Base-by-base conservation (phyloP, 2,113 vertebrate genomes). In the Dunckerocampus dactyliophorus region DNA sequence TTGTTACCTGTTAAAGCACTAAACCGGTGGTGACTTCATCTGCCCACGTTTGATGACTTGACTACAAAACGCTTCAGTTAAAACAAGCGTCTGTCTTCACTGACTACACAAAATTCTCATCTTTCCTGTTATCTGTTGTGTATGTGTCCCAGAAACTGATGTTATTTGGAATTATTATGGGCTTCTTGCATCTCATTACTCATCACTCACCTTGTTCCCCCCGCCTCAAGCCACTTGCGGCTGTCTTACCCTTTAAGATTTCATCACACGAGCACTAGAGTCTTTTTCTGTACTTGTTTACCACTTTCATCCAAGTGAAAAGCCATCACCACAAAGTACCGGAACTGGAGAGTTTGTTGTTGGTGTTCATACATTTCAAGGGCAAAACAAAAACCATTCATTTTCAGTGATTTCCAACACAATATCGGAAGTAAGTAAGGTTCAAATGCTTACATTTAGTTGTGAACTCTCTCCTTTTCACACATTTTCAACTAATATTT, bases 91-190 rank as follows among this genome's bases (percentile, higher is more conserved):
- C 34, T 20, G 59, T 4, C 49, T 62, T 28, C 24, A 2, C 5
- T 28, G 24, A 5, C n/a, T 34, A 34, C 31, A 34, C 7, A 34
- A 34, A 34, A 34, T 34, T 34, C 62, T 59, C 28, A 42, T 15
- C 11, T 20, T 45, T 53, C 62, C 24, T 73, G 15, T 14, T 66
- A 47, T 0, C 17, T 69, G 62, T 17, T 68, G 53, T 55, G 49
- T 46, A 34, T 63, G 43, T 75, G 62, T 71, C 51, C 72, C 62
- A 31, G 59, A 81, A 72, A 59, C 14, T 45, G 15, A 68, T 57
- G 53, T 67, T 77, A 55, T 73, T 78, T 70, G 46, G 59, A 69
- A 71, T 80, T 59, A 72, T 62, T 50, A 16, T 55, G 19, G 17
- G 17, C 28, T 12, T 69, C 59, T 31, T 49, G 57, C 50, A 51